Base-by-base conservation (phyloP, 2,113 vertebrate species). In the Xiphias gladius region DNA sequence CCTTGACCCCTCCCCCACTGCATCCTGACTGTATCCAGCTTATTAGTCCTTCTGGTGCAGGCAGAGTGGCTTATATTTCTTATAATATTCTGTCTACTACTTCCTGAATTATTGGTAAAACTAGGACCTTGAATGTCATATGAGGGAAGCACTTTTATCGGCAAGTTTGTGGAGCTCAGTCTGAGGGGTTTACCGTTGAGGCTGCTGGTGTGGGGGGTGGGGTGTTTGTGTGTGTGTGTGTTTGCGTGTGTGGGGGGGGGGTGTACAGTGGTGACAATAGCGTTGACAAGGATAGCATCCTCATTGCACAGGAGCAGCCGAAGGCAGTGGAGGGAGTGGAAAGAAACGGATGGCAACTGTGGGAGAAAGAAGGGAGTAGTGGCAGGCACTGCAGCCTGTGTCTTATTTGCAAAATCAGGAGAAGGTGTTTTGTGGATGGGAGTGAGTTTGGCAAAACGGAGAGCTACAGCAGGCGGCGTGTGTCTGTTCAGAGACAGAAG, bases 131-230 rank as follows among this genome's bases (percentile, higher is more conserved):
- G 79, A 82, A 92, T 83, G 32, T 94, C 93, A 87, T 67, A 62
- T 81, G 80, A 91, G 85, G 93, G 90, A 89, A 84, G 91, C 87
- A 92, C 88, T 94, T 91, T 93, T 77, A 93, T 89, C 93, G 89
- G 92, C 93, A 95, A 93, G 86, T 93, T 92, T 89, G 90, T 92
- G 86, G 90, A 94, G 87, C 75, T 84, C 74, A 50, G 84, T 89
- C 90, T 84, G 84, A 88, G 90, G 93, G 92, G 91, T 82, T 88
- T 86, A 61, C 84, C 32, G 66, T 84, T 80, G 79, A 76, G 61
- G 79, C 59, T 35, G 26, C 16, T 14, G 17, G 22, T n/a, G 57
- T n/a, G 43, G 68, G 20, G 7, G 83, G 35, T 2, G 52, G 43
- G 41, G 32, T 35, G 32, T 35, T 3, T 35, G 32, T 35, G 32